phyloP scores from a whole-genome alignment of 2,888 invertebrate species.

The Linnaemya tessellans region DNA sequence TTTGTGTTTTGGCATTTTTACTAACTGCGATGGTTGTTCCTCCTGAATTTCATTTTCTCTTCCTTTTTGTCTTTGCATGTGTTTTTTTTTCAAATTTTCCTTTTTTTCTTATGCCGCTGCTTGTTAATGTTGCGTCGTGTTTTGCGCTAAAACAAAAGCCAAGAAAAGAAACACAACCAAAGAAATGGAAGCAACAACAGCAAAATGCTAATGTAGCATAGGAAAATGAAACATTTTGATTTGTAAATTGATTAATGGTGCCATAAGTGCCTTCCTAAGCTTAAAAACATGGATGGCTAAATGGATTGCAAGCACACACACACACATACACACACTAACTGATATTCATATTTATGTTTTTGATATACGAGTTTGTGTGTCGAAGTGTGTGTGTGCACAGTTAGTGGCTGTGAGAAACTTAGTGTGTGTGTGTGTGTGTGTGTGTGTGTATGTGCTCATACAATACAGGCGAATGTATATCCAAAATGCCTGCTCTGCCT shows the following conservation, averaged over 20 bases:
- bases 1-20: constrained; percentile 26
- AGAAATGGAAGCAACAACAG: neutral
- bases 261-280: constrained; percentile 71
- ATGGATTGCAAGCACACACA: constrained; percentile 40
- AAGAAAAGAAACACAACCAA: neutral
- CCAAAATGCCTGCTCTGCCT: constrained; percentile 28
- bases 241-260: constrained; percentile 73
- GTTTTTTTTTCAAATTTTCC: constrained; percentile 8
- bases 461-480: neutral
- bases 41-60: constrained; percentile 37
- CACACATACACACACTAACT: neutral
- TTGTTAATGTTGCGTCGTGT: constrained; percentile 51
- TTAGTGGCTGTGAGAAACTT: constrained; percentile 9
- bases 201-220: constrained; percentile 67
- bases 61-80: constrained; percentile 5
- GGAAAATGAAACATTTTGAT: constrained; percentile 71
- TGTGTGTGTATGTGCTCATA: neutral
- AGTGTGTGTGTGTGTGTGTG: neutral
- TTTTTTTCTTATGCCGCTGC: constrained; percentile 9
- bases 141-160: constrained; percentile 52
- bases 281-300: constrained; percentile 63
- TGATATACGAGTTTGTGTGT: neutral
- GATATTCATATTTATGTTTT: constrained; percentile 2
- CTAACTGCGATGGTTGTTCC: constrained; percentile 19
- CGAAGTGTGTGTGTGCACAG: neutral